phyloP scores from a whole-genome alignment of 2,113 vertebrate species.

The Sander lucioperca region DNA sequence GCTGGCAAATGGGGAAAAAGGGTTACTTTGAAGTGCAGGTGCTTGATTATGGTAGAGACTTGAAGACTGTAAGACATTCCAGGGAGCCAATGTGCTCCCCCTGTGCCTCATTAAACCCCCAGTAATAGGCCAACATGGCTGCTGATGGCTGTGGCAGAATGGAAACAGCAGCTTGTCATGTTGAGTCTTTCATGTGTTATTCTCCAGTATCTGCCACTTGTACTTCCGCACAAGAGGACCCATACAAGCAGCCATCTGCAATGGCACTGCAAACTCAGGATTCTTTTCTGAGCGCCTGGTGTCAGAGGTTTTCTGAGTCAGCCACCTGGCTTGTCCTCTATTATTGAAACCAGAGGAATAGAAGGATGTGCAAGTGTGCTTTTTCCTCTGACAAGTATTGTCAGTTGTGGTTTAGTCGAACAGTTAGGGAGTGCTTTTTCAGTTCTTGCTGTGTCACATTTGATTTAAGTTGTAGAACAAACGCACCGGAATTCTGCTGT shows the following conservation, averaged over 20 bases:
- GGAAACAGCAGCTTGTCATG: conserved; percentile 62
- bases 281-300: conserved; percentile 57
- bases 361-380: conserved; percentile 23
- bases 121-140: conserved; percentile 61
- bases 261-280: conserved; percentile 40
- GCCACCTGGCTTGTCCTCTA: conserved; percentile 52
- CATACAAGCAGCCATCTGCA: conserved; percentile 63
- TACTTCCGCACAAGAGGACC: conserved; percentile 33
- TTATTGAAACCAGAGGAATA: conserved; percentile 33
- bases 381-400: conserved; percentile 6
- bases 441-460: conserved; percentile 33
- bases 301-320: conserved; percentile 64
- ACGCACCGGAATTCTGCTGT: neutral
- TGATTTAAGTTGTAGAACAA: conserved; percentile 28
- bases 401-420: conserved; percentile 40
- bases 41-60: conserved; percentile 61
- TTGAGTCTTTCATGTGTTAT: conserved; percentile 76
- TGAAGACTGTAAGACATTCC: conserved; percentile 49
- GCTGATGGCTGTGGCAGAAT: conserved; percentile 66
- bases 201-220: conserved; percentile 58
- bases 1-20: conserved; percentile 66
- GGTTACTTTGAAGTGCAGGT: conserved; percentile 70
- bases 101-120: conserved; percentile 74
- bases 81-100: conserved; percentile 58
- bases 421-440: conserved; percentile 22